These are phyloP conservation scores for Circaetus cinerascens DNA, from an alignment of 2,113 vertebrate species.

Conservation along the genomic window DNA sequence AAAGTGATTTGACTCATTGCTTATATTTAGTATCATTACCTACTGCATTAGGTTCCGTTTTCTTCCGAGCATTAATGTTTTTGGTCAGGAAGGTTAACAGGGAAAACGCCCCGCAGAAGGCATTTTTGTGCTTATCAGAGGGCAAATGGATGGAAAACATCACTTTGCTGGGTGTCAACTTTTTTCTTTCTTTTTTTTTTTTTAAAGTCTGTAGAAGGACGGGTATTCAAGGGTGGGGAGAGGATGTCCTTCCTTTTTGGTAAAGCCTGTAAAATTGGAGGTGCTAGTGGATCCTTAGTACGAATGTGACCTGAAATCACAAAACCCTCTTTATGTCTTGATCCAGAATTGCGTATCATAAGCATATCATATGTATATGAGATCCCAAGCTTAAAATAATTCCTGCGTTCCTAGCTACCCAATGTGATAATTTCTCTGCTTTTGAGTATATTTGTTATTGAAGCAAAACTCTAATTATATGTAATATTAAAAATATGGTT, in stretches of 20 bases:
- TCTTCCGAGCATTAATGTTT: conserved; percentile 18
- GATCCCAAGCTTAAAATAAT: not conserved
- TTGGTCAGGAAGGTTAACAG: conserved; percentile 56
- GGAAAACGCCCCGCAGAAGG: conserved; percentile 55
- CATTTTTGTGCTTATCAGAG: conserved; percentile 45
- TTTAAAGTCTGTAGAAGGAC: not conserved
- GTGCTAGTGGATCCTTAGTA: not conserved
- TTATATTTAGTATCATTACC: conserved; percentile 65
- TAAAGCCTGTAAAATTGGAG: not conserved
- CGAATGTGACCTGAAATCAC: not conserved
- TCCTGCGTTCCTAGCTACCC: not conserved
- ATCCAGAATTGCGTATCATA: not conserved
- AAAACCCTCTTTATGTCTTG: not conserved
- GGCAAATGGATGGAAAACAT: conserved; percentile 49
- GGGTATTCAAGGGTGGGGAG: conserved; percentile 9
- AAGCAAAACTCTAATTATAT: not conserved
- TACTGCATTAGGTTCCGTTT: conserved; percentile 16
- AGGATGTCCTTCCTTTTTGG: conserved; percentile 53
- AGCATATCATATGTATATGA: not conserved
- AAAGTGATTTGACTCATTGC: conserved; percentile 29
- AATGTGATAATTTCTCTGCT: not conserved
- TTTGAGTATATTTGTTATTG: not conserved
- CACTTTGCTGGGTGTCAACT: conserved; percentile 10
- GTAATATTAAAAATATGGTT: not conserved
- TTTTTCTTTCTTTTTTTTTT: not conserved